Base-by-base conservation (phyloP, 1,140 invertebrate genomes). In the Panagrolaimus sp. region DNA sequence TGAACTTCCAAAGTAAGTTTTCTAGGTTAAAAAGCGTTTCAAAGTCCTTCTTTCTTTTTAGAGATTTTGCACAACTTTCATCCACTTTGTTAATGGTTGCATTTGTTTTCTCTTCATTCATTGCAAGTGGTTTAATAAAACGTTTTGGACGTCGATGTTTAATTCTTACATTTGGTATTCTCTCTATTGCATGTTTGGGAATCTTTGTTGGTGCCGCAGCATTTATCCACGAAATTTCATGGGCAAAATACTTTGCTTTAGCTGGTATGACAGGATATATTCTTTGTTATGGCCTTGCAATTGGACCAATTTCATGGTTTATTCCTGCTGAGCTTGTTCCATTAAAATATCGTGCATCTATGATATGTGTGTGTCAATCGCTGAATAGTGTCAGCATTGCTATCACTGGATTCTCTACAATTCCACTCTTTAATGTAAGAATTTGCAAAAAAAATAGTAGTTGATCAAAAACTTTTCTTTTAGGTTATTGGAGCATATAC, bases 261-360 rank as follows among this genome's bases (percentile, higher is more conserved):
- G 27, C 63, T 9, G 71, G 57, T 0, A 23, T 78, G 23, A 25
- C 72, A 20, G 68, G 46, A 25, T 77, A 70, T 65, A 67, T 79
- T 61, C 20, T 69, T 53, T 74, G 65, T 38, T 78, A 74, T 65
- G 68, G 70, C 43, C 20, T 78, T 14, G 81, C 75, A 63, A 69
- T 80, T 46, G 78, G 78, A 1, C 78, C 81, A 8, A 79, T 80
- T 13, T 69, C 77, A 4, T 83, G 78, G 77, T 80, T 82, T 48
- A 71, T 80, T 38, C 79, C 75, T 13, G 64, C 78, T 9, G 78
- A 80, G 63, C 47, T 80, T 4, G 79, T 77, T 38, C 78, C 78
- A 42, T 51, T 77, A 5, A 31, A 70, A 25, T 46, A 82, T 47
- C 68, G 78, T 23, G 80, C 78, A 5, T 75, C 63, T 5, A 78